A percentile compares a stretch with the other conserved stretches of the same genome.
phyloP scores from a whole-genome alignment of 2,797 vertebrate genomes.

The Diceros bicornis region DNA sequence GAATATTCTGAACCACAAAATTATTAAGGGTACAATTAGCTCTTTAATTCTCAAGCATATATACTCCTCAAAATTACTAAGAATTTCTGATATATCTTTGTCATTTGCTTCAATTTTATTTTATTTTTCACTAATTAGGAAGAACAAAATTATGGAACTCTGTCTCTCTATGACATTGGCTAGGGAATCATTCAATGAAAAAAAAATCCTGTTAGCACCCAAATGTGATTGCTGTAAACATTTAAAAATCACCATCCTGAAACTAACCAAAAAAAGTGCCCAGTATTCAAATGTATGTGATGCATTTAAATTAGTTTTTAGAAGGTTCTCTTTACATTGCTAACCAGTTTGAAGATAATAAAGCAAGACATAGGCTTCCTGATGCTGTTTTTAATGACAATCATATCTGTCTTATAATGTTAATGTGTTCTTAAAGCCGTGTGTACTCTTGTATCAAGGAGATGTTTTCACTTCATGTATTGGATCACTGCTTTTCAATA shows the following conservation, averaged over 20 bases:
- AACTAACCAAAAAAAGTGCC: background rate
- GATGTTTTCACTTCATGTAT: conserved; percentile 69
- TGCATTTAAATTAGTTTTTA: conserved; percentile 34
- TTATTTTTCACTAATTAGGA: conserved; percentile 23
- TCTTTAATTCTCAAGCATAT: background rate
- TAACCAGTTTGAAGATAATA: conserved; percentile 55
- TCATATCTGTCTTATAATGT: conserved; percentile 67
- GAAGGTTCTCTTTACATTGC: conserved; percentile 19
- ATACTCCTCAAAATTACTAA: conserved; percentile 10
- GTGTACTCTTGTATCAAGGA: conserved; percentile 66
- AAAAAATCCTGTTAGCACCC: background rate
- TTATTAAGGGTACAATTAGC: conserved; percentile 36
- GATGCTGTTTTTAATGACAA: conserved; percentile 68
- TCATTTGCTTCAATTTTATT: conserved; percentile 30
- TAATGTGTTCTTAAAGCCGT: conserved; percentile 65
- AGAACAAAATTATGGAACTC: conserved; percentile 25
- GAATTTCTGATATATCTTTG: conserved; percentile 19
- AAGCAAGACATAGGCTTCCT: background rate
- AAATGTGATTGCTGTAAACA: conserved; percentile 7
- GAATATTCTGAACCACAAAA: conserved; percentile 13
- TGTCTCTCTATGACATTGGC: background rate
- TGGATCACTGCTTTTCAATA: conserved; percentile 79
- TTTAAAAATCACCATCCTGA: conserved; percentile 45
- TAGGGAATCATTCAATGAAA: conserved; percentile 1
- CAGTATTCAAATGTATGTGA: background rate